phyloP scores from a whole-genome alignment of 2,797 vertebrate genomes.

The Dryobates pubescens region DNA sequence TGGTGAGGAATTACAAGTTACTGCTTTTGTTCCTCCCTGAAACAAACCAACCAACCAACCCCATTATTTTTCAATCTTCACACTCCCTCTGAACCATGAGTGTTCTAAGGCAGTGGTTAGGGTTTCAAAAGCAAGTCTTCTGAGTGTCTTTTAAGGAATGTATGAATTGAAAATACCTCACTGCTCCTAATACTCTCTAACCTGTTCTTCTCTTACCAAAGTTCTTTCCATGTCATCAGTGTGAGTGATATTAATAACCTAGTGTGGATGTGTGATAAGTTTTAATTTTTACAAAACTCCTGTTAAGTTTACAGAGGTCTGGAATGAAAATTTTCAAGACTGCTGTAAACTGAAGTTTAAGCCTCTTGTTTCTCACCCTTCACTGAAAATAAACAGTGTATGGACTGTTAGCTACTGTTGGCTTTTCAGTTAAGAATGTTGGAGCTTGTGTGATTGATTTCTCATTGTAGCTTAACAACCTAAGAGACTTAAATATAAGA shows the following conservation, averaged over 20 bases:
- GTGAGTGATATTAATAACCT: background rate
- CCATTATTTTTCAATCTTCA: background rate
- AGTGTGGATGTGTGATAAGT: background rate
- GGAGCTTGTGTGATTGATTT: background rate
- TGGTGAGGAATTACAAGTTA: background rate
- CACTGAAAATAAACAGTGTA: background rate
- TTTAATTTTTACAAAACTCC: background rate
- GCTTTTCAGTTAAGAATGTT: constrained; percentile 10
- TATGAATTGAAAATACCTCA: background rate
- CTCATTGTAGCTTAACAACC: background rate
- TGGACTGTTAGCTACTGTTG: background rate
- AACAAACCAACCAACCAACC: background rate
- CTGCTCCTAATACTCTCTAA: background rate
- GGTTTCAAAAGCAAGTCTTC: background rate
- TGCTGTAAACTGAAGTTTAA: background rate
- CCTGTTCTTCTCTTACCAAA: background rate
- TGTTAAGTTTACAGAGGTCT: background rate
- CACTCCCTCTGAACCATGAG: background rate
- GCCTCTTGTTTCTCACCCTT: background rate
- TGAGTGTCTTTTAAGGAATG: background rate
- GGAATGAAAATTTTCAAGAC: background rate
- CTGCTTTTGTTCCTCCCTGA: background rate
- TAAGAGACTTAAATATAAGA: background rate
- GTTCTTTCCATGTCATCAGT: background rate
- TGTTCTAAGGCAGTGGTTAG: background rate